Evolutionary conservation across 2,888 invertebrate genomes (phyloP).

Genomic region (Rhynchonema sp.): DNA sequence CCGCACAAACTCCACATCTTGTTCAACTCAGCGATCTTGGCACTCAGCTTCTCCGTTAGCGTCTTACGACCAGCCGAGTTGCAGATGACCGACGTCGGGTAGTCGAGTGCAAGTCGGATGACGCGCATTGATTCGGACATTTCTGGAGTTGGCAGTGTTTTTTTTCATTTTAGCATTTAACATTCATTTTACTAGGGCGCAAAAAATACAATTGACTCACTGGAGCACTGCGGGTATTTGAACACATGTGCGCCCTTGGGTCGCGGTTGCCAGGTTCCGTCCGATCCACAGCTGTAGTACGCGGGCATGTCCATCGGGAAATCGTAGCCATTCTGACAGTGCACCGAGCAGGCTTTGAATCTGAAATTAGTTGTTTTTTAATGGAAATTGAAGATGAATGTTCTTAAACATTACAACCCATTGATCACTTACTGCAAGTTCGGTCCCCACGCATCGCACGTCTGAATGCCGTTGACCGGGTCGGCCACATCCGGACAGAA

Average conservation of each 20-base stretch:
- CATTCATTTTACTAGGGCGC: not conserved
- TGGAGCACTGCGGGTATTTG: conserved; percentile 27
- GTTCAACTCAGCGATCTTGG: conserved; percentile 70
- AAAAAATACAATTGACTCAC: not conserved
- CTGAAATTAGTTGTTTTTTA: not conserved
- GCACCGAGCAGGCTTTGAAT: conserved; percentile 61
- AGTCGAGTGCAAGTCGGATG: conserved; percentile 74
- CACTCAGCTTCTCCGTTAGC: conserved; percentile 63
- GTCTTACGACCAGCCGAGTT: conserved; percentile 86
- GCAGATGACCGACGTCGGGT: conserved; percentile 86
- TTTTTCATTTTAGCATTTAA: not conserved
- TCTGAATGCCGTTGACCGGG: conserved; percentile 72
- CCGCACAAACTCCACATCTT: conserved; percentile 93
- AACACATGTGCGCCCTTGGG: conserved; percentile 13
- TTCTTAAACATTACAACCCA: not conserved
- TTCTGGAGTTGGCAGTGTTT: conserved; percentile 36
- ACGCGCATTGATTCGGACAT: conserved; percentile 78
- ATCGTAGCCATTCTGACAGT: conserved; percentile 26
- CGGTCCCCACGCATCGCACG: conserved; percentile 85
- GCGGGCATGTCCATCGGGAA: conserved; percentile 84
- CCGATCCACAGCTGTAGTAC: conserved; percentile 91
- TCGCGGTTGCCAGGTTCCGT: conserved; percentile 80
- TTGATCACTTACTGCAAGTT: conserved; percentile 41
- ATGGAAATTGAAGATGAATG: not conserved
- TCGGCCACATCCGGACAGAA: conserved; percentile 72